Base-by-base conservation (phyloP, 2,113 vertebrate species). In the Otus sunia region DNA sequence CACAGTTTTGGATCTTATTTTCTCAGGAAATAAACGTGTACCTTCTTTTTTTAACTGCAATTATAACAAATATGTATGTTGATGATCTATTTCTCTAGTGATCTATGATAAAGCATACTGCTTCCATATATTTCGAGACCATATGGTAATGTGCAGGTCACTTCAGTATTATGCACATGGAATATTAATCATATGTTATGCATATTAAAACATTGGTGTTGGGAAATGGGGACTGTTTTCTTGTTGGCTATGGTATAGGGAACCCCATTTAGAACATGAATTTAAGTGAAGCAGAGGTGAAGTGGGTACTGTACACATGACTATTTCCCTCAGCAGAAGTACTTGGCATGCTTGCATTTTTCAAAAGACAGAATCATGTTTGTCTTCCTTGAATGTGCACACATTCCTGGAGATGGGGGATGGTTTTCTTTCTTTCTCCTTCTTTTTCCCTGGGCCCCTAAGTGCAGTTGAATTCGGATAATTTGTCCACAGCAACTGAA, bases 291-390 rank as follows among this genome's bases (percentile, higher is more conserved):
- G 64, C 90, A 90, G 78, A 92, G 91, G 85, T 97, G 89, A 95
- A 97, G 62, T 86, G 79, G 17, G 37, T 90, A 69, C 75, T 88
- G 94, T 71, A 90, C 64, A 79, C 69, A 80, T 49, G 36, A 79
- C 58, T 86, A 6, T 78, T 96, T 97, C 76, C 91, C 62, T 94
- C 95, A 76, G 84, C 84, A 94, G 91, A 90, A 97, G 92, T 81
- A 96, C 78, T 96, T 97, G 90, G 94, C 80, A 84, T 90, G 81
- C 83, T 96, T 95, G 91, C 66, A 74, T 95, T 95, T 97, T 94
- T 94, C 89, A 85, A 79, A 97, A 96, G 91, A 97, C 94, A 97
- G 90, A 97, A 97, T 97, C 94, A 95, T 92, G 88, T 96, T 97
- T 97, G 96, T 97, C 93, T 97, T 94, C 62, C 84, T 92, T 97